phyloP scores from a whole-genome alignment of 2,888 invertebrate species.

The Gymnocheta viridis region DNA sequence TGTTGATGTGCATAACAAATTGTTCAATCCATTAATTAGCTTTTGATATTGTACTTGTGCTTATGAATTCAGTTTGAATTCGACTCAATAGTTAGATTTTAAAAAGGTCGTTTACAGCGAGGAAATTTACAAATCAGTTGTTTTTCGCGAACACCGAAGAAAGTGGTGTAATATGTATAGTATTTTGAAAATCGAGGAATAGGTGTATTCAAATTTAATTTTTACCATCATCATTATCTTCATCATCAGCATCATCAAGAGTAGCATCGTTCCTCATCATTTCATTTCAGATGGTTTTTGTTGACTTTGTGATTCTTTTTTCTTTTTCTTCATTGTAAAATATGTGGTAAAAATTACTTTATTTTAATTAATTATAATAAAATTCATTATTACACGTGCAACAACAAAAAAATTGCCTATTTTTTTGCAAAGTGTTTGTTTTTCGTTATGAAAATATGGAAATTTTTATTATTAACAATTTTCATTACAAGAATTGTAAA shows the following conservation, averaged over 20 bases:
- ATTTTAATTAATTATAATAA: slow-evolving; percentile 66
- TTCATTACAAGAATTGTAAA: not conserved
- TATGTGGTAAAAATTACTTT: slow-evolving; percentile 53
- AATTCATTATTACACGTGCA: slow-evolving; percentile 22
- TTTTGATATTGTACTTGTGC: no score
- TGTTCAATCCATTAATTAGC: no score
- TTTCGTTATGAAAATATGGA: slow-evolving; percentile 13
- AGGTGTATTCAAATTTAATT: slow-evolving; percentile 37
- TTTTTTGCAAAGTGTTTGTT: slow-evolving; percentile 35
- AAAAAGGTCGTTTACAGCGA: no score
- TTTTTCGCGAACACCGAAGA: no score
- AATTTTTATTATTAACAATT: slow-evolving; percentile 36
- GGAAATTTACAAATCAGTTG: no score
- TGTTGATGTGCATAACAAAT: no score
- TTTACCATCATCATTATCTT: slow-evolving; percentile 23
- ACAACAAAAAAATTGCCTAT: not conserved
- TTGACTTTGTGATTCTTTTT: slow-evolving; percentile 8
- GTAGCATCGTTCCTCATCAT: slow-evolving; percentile 40
- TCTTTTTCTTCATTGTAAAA: slow-evolving; percentile 9
- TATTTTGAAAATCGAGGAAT: not conserved
- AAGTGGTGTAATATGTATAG: no score
- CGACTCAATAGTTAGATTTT: no score
- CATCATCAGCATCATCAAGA: slow-evolving; percentile 9
- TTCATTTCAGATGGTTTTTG: slow-evolving; percentile 37
- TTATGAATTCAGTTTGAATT: no score